Evolutionary conservation across 2,888 invertebrate species (phyloP), one percentile per base, ranked within the genome.

Genomic region (Caenorhabditis japonica): DNA sequence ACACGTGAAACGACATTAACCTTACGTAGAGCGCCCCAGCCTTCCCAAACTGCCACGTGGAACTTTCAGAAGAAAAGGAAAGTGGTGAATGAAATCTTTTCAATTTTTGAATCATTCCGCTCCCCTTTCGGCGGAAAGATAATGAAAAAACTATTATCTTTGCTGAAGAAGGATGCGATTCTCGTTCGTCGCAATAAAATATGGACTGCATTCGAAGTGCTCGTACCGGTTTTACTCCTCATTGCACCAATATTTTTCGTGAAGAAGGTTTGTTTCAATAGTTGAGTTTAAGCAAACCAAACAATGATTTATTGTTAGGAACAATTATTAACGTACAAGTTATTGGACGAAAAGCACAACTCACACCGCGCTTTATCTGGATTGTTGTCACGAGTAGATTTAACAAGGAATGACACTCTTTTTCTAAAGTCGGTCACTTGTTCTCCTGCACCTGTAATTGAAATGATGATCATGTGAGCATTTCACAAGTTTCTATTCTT

Each of bases 81-180:
- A n/a, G n/a, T n/a, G n/a, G n/a, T n/a, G n/a, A n/a, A n/a, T n/a
- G n/a, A n/a, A n/a, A n/a, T n/a, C n/a, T n/a, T n/a, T n/a, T n/a
- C n/a, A n/a, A n/a, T n/a, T n/a, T n/a, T n/a, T n/a, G n/a, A n/a
- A n/a, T 44, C 27, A 25, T n/a, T 44, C 12, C 46, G n/a, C 30
- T 47, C 15, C 33, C 15, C 7, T 8, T n/a, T 2, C 1, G 46
- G 21, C 1, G 47, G 15, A 21, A 56, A 33, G 23, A 44, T 38
- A 27, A 60, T 60, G 60, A 60, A 51, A 43, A 61, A 52, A 44
- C 34, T 61, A 41, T 30, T 52, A 36, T 52, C 61, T 61, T 52
- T 61, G 41, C 44, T 61, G 34, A 43, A 38, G 43, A 61, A 61
- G 41, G 52, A 52, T 61, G 41, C 34, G 19, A 61, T 52, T 43